Evolutionary conservation across 2,888 invertebrate species (phyloP).

Genomic region (Myathropa florea): DNA sequence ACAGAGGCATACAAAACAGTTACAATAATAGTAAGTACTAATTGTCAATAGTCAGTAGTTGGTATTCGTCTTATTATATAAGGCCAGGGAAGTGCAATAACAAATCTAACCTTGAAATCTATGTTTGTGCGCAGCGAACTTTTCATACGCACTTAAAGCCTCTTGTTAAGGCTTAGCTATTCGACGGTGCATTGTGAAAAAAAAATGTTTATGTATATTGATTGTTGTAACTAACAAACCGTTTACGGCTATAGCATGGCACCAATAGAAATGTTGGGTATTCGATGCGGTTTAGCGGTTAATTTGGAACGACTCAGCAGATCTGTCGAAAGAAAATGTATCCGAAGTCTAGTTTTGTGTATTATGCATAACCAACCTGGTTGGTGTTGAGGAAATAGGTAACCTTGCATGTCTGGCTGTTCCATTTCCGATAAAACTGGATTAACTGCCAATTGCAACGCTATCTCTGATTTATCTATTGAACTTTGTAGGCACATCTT

Average conservation of each 20-base stretch:
- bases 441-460: too few species aligned
- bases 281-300: background rate
- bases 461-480: too few species aligned
- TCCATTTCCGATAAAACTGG: too few species aligned
- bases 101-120: constrained; percentile 35
- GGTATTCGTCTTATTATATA: constrained; percentile 17
- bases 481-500: too few species aligned
- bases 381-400: too few species aligned
- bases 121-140: background rate
- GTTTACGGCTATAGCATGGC: background rate
- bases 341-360: too few species aligned
- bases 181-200: background rate
- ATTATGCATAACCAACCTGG: too few species aligned
- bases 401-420: too few species aligned
- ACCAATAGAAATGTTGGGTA: background rate
- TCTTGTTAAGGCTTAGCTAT: background rate
- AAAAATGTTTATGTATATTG: background rate
- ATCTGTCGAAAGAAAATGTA: too few species aligned
- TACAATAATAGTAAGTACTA: constrained; percentile 59
- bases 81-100: constrained; percentile 18
- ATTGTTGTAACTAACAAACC: background rate
- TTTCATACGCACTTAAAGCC: background rate
- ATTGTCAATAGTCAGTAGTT: constrained; percentile 10
- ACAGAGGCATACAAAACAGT: constrained; percentile 63
- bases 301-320: too few species aligned